These are phyloP conservation scores for Montipora foliosa DNA, from an alignment of 64 coral and sea anemone genomes.

Conservation along the genomic window DNA sequence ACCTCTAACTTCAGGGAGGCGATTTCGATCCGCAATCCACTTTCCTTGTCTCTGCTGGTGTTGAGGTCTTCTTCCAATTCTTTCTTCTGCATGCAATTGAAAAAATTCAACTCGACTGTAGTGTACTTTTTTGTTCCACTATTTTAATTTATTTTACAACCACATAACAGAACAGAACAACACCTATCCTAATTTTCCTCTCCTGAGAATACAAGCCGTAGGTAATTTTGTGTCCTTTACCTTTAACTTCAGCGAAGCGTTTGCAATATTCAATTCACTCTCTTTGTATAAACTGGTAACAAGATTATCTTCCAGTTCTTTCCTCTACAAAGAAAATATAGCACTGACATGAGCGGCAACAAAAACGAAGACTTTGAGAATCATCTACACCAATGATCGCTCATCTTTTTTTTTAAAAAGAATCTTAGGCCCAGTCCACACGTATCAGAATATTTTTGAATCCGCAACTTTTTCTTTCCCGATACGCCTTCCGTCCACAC, in stretches of 20 bases:
- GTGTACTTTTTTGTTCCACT: too few species aligned
- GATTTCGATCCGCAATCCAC: not conserved
- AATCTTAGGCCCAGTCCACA: too few species aligned
- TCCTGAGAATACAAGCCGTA: too few species aligned
- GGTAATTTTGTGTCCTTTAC: not conserved
- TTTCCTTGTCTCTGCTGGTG: not conserved
- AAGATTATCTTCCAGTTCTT: not conserved
- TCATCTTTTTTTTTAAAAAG: too few species aligned
- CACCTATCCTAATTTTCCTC: too few species aligned
- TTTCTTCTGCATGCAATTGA: not conserved
- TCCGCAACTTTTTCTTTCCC: too few species aligned
- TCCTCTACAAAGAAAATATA: not conserved
- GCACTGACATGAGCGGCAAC: not conserved
- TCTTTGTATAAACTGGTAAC: not conserved
- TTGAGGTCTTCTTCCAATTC: not conserved
- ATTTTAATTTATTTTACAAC: too few species aligned
- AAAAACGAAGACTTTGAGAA: not conserved
- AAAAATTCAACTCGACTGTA: not conserved
- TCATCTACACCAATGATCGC: too few species aligned
- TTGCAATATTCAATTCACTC: not conserved
- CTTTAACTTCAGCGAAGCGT: not conserved
- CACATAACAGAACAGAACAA: too few species aligned
- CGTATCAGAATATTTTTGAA: too few species aligned
- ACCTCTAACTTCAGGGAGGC: not conserved
- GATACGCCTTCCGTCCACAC: too few species aligned